phyloP scores from a whole-genome alignment of 2,797 vertebrate genomes.

The Gallirallus australis region DNA sequence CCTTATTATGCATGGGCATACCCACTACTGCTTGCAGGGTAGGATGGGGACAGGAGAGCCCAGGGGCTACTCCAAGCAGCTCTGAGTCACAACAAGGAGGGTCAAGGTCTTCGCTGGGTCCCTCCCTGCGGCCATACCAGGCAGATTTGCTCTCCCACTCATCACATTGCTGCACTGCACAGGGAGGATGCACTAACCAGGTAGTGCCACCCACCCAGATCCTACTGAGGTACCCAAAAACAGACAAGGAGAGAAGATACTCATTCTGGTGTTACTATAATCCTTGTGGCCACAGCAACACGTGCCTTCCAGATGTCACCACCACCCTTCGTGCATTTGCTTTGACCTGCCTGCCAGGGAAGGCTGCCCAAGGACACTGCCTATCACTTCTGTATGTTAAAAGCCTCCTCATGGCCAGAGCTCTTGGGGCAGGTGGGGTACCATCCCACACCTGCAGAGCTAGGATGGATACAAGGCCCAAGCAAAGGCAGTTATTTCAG shows the following conservation, averaged over 20 bases:
- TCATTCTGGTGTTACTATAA: neutral
- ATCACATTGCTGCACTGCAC: fast-evolving
- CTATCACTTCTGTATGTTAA: fast-evolving
- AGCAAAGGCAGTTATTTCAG: neutral
- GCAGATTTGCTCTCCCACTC: neutral
- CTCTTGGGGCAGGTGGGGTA: fast-evolving
- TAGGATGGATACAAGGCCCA: fast-evolving
- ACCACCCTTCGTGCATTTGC: fast-evolving
- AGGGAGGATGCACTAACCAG: neutral
- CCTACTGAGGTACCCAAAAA: fast-evolving
- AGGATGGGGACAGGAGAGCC: neutral
- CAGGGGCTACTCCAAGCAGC: neutral
- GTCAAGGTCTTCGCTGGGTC: neutral
- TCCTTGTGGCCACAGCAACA: neutral
- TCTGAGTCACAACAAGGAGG: fast-evolving
- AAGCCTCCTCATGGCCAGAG: fast-evolving
- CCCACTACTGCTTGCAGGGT: neutral
- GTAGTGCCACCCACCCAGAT: neutral
- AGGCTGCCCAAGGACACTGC: fast-evolving
- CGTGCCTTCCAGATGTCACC: neutral
- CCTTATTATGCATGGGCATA: neutral
- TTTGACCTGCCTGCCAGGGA: neutral
- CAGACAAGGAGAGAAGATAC: neutral
- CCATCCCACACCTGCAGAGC: fast-evolving
- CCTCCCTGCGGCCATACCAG: fast-evolving